Conservation (phyloP, 2,797 vertebrate species). For the Lagocephalus sceleratus region DNA sequence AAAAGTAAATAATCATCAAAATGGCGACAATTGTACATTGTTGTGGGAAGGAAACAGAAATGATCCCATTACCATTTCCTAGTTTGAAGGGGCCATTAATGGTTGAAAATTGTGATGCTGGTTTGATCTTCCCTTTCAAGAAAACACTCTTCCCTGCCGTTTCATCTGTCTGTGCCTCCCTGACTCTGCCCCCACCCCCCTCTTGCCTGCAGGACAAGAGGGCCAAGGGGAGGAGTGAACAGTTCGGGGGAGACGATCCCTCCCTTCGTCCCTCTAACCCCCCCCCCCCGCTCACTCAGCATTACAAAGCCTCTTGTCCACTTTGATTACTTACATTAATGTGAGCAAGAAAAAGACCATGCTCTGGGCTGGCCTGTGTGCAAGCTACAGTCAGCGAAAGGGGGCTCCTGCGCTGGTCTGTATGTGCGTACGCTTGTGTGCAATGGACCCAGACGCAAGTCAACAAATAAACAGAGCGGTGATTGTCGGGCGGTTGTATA, state of each 20-base stretch:
- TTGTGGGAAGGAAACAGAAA: conserved; percentile 21
- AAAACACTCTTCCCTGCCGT: conserved; percentile 6
- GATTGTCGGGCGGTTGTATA: conserved; percentile 63
- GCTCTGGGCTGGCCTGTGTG: conserved; percentile 41
- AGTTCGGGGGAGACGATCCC: conserved; percentile 67
- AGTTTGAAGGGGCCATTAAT: conserved; percentile 11
- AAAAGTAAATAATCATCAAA: conserved; percentile 29
- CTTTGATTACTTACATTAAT: conserved; percentile 76
- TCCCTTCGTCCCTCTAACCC: conserved; percentile 16
- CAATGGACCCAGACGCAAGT: conserved; percentile 50
- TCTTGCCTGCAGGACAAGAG: conserved; percentile 51
- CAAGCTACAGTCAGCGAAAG: conserved; percentile 24
- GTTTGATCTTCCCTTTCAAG: conserved; percentile 36
- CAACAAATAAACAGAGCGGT: conserved; percentile 61
- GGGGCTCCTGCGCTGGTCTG: conserved; percentile 3
- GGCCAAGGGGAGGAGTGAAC: conserved; percentile 57
- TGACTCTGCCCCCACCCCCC: conserved; percentile 19
- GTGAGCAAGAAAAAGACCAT: conserved; percentile 69
- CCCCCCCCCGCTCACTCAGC: conserved; percentile 47
- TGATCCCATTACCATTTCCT: conserved; percentile 12
- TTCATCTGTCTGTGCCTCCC: conserved; percentile 38
- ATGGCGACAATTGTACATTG: conserved; percentile 22
- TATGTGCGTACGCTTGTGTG: conserved; percentile 14
- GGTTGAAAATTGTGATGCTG: conserved; percentile 16
- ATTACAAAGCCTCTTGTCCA: conserved; percentile 71